Evolutionary conservation across 2,797 vertebrate species (phyloP).

Genomic region (Protosalanx chinensis): DNA sequence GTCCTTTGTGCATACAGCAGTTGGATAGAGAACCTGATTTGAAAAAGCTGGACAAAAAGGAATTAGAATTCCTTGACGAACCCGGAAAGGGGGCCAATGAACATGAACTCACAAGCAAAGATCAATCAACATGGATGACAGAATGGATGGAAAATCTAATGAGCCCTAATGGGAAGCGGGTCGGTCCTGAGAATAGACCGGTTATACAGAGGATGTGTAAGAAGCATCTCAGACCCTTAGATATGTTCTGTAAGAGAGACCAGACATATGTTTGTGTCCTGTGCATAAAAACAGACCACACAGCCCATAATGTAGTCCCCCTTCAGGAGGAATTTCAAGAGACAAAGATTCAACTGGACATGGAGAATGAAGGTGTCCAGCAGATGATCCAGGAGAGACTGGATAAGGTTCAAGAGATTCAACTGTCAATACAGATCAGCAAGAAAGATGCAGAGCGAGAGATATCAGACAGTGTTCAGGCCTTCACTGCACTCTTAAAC

Average conservation of each 20-base stretch:
- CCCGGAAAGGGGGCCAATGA: slow-evolving; percentile 12
- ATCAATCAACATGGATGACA: neutral
- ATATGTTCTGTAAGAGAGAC: neutral
- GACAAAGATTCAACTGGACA: neutral
- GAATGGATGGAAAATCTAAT: neutral
- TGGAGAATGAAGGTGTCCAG: neutral
- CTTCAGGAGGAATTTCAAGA: neutral
- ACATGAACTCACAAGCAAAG: neutral
- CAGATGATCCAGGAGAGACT: slow-evolving; percentile 5
- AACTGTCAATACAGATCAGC: neutral
- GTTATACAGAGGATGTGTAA: neutral
- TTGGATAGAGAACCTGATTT: slow-evolving; percentile 12
- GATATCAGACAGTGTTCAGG: neutral
- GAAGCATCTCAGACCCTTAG: slow-evolving; percentile 1
- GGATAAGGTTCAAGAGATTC: neutral
- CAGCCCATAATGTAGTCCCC: neutral
- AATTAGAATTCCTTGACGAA: neutral
- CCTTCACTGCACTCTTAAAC: neutral
- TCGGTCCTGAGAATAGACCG: neutral
- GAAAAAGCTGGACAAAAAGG: neutral
- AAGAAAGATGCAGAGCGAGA: neutral
- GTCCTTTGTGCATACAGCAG: slow-evolving; percentile 6
- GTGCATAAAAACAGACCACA: neutral
- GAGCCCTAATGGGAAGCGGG: neutral
- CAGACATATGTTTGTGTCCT: neutral